Percentiles rank a stretch among this genome's conserved stretches.
Evolutionary conservation across 2,797 vertebrate genomes (phyloP).

Genomic region (Coregonus ussuriensis): DNA sequence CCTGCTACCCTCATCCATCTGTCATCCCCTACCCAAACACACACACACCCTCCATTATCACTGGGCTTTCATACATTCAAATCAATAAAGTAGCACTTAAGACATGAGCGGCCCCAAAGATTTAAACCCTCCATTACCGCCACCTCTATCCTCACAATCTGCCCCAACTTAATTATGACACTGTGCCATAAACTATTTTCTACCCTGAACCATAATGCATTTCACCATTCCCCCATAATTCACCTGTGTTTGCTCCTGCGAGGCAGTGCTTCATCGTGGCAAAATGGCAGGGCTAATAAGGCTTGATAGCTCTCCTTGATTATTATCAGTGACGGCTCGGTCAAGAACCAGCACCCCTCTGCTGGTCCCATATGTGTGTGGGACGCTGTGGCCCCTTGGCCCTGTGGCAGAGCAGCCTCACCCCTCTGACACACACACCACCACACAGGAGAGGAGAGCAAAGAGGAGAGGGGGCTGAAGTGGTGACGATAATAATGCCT

Average conservation of each 20-base stretch:
- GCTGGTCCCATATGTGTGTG: conserved; percentile 15
- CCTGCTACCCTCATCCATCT: conserved; percentile 32
- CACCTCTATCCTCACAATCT: conserved; percentile 34
- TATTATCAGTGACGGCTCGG: conserved; percentile 74
- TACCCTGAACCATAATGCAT: conserved; percentile 41
- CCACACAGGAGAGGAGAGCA: conserved; percentile 36
- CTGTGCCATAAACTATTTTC: conserved; percentile 51
- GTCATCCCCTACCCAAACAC: conserved; percentile 32
- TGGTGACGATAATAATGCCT: conserved; percentile 30
- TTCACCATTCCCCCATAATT: conserved; percentile 55
- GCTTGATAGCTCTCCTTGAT: conserved; percentile 71
- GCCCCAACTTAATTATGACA: conserved; percentile 51
- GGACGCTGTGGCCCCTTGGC: conserved; percentile 57
- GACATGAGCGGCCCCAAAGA: conserved; percentile 49
- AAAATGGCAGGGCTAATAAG: conserved; percentile 69
- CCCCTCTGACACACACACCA: conserved; percentile 65
- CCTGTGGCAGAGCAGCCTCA: conserved; percentile 52
- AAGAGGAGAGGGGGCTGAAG: conserved; percentile 29
- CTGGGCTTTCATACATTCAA: conserved; percentile 57
- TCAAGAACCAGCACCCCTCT: conserved; percentile 70
- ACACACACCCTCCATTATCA: conserved; percentile 55
- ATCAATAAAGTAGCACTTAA: conserved; percentile 68
- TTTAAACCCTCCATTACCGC: conserved; percentile 55
- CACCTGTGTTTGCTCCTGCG: conserved; percentile 59
- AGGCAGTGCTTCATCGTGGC: conserved; percentile 54